These are phyloP conservation scores for Dreissena polymorpha DNA, from an alignment of 1,140 invertebrate genomes.

Conservation along the genomic window DNA sequence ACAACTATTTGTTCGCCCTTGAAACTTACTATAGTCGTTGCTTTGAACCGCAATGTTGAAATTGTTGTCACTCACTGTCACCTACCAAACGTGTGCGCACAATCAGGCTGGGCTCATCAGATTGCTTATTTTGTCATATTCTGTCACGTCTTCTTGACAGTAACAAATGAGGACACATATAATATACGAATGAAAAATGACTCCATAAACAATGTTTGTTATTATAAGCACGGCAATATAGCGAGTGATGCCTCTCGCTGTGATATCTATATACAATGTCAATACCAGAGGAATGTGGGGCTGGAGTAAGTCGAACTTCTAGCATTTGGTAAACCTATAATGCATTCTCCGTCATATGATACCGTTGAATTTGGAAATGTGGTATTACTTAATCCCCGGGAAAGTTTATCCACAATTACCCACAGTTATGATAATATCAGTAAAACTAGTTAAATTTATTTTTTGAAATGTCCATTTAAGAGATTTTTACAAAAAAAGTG, in stretches of 20 bases:
- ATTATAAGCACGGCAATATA: conserved; percentile 14
- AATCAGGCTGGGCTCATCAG: neutral
- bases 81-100: neutral
- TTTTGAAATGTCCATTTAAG: no score
- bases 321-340: conserved; percentile 25
- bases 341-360: neutral
- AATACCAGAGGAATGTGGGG: conserved; percentile 19
- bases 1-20: no score
- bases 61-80: conserved; percentile 7
- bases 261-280: conserved; percentile 47
- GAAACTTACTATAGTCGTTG: no score
- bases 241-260: conserved; percentile 23
- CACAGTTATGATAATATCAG: neutral
- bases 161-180: conserved; percentile 47
- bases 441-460: neutral
- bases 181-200: conserved; percentile 43
- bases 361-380: neutral
- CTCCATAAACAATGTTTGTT: conserved; percentile 43
- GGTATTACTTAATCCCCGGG: conserved; percentile 21
- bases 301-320: conserved; percentile 13
- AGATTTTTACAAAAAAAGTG: no score
- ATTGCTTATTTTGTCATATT: conserved; percentile 21
- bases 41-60: neutral
- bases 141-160: conserved; percentile 18
- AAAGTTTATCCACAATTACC: neutral